phyloP scores from a whole-genome alignment of 92 coral and sea anemone species.

The Palythoa heliodiscus region DNA sequence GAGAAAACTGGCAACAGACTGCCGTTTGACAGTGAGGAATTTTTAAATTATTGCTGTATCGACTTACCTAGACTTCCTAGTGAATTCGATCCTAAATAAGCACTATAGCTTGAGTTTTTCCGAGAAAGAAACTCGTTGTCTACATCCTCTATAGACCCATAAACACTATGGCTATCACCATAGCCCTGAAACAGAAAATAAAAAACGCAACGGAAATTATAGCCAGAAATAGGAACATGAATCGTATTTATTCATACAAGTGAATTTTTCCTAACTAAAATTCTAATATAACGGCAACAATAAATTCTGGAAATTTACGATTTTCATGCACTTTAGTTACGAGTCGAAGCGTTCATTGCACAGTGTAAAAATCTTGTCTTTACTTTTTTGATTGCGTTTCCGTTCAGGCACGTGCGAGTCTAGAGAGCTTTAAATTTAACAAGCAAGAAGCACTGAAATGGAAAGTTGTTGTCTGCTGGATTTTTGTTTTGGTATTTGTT shows the following conservation, averaged over 20 bases:
- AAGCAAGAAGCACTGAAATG: slow-evolving; percentile 42
- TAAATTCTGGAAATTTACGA: slow-evolving; percentile 15
- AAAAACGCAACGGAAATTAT: slow-evolving; percentile 35
- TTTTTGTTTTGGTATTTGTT: slow-evolving; percentile 38
- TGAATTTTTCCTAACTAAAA: slow-evolving; percentile 18
- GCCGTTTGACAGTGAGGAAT: neutral
- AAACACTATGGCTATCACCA: slow-evolving; percentile 81
- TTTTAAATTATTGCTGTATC: slow-evolving; percentile 41
- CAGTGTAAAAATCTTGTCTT: slow-evolving; percentile 28
- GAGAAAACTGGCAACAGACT: slow-evolving; percentile 15
- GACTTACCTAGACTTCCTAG: slow-evolving; percentile 88
- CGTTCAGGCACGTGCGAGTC: slow-evolving; percentile 76
- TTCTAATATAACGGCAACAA: slow-evolving; percentile 5
- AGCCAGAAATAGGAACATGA: slow-evolving; percentile 20
- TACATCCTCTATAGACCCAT: slow-evolving; percentile 89
- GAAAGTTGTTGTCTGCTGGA: slow-evolving; percentile 22
- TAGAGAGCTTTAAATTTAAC: slow-evolving; percentile 43
- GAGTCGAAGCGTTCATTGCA: slow-evolving; percentile 32
- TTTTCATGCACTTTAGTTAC: slow-evolving; percentile 30
- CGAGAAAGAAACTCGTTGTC: slow-evolving; percentile 89
- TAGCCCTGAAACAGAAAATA: slow-evolving; percentile 41
- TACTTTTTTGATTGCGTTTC: slow-evolving; percentile 60
- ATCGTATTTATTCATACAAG: slow-evolving; percentile 39
- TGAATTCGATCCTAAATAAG: slow-evolving; percentile 81
- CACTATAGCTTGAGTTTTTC: slow-evolving; percentile 81